Base-by-base conservation (phyloP, 2,888 invertebrate genomes). In the Trissonchulus latispiculum region DNA sequence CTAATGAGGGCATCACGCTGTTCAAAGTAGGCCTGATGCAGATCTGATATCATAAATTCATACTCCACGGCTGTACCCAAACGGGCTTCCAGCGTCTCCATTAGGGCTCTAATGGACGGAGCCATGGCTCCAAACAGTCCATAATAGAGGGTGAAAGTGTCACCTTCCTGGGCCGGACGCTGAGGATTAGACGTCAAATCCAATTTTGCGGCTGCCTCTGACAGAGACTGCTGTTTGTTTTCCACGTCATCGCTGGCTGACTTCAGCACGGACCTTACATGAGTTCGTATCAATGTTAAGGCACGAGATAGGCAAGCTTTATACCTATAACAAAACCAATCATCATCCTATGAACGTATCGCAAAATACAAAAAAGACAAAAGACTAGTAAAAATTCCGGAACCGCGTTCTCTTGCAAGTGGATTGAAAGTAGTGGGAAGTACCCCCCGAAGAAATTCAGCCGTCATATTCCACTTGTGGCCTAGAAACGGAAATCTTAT, bases 121-220 rank as follows among this genome's bases (percentile, higher is more conserved):
- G 95, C 90, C n/a, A 92, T 90, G 0, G 92, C 90, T 83, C 95
- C 92, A 83, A 96, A 97, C 85, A 94, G 93, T 0, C 95, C 95
- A 81, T 96, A 97, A 81, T 93, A 86, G 64, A 95, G 48, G 88
- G 89, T 68, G 90, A 93, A 86, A 89, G 91, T 36, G 78, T 85
- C 84, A 74, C 85, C 85, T 32, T n/a, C 33, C 15, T n/a, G 66
- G 28, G 31, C 8, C 8, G 31, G 32, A 18, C 15, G 31, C 28
- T 29, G 66, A 8, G 66, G 66, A 8, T 64, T 8, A 23, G 48
- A 48, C 23, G 48, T 15, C 8, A 23, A 23, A 23, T 15, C 48
- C 48, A 23, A 48, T 48, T 48, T 48, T 8, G 8, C 23, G 8
- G 48, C 48, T n/a, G n/a, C n/a, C n/a, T n/a, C n/a, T n/a, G n/a